phyloP scores from a whole-genome alignment of 1,140 invertebrate species.

The Paraescarpia echinospica region DNA sequence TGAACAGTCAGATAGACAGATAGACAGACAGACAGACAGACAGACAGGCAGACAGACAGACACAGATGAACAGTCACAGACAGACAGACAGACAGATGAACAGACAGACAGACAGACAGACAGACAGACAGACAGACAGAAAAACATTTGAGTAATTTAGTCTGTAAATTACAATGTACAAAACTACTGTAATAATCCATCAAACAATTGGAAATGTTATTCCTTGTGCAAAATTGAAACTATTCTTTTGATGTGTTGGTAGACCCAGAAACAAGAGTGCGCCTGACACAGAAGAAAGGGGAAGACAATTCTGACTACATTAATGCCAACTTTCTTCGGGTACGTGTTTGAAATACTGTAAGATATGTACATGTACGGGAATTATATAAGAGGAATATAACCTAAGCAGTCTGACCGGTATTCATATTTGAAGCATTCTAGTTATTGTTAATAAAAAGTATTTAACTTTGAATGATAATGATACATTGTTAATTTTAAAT shows the following conservation, averaged over 20 bases:
- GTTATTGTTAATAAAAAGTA: too few species aligned
- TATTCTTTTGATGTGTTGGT: slow-evolving; percentile 30
- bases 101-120: too few species aligned
- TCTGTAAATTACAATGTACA: neutral
- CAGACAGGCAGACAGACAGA: too few species aligned
- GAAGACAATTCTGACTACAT: slow-evolving; percentile 84
- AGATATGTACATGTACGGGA: too few species aligned
- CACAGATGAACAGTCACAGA: too few species aligned
- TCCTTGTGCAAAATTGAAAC: neutral
- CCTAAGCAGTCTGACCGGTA: neutral
- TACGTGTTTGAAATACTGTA: slow-evolving; percentile 26
- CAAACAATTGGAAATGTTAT: neutral
- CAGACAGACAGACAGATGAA: too few species aligned
- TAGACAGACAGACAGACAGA: too few species aligned
- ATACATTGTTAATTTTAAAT: too few species aligned
- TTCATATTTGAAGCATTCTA: neutral
- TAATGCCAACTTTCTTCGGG: slow-evolving; percentile 68
- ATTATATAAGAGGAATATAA: too few species aligned
- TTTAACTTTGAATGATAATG: too few species aligned
- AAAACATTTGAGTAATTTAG: neutral
- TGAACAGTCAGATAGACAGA: too few species aligned
- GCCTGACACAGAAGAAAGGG: slow-evolving; percentile 66
- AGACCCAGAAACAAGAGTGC: slow-evolving; percentile 78
- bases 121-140: too few species aligned
- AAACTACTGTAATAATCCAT: neutral